Evolutionary conservation across 2,797 vertebrate genomes (phyloP).

Genomic region (Sebastolobus alascanus): DNA sequence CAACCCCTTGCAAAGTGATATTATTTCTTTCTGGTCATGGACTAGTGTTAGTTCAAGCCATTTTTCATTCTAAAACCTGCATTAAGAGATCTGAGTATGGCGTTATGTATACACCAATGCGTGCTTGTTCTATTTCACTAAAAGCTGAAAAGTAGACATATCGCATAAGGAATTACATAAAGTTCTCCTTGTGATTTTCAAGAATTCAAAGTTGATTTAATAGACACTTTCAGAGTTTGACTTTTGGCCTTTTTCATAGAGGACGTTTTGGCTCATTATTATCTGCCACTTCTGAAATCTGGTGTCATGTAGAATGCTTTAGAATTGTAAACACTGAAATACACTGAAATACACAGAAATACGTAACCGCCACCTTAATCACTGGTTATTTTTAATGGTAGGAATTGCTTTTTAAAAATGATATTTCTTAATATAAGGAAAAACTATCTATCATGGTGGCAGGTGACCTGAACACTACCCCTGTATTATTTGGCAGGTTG

Average conservation of each 20-base stretch:
- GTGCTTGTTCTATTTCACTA: not conserved
- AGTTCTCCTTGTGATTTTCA: not conserved
- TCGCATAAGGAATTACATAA: not conserved
- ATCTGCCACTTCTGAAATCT: no score
- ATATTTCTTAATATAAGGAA: no score
- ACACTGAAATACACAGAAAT: no score
- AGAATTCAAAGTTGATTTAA: conserved; percentile 1
- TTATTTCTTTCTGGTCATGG: not conserved
- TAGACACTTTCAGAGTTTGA: not conserved
- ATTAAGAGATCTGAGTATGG: not conserved
- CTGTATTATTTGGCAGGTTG: no score
- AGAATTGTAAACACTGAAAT: no score
- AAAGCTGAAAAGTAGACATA: not conserved
- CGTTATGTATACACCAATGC: not conserved
- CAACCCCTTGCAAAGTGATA: not conserved
- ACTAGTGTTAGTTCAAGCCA: not conserved
- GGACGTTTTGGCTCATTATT: not conserved
- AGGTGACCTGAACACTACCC: no score
- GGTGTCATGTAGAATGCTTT: no score
- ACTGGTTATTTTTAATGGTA: no score
- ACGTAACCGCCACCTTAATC: no score
- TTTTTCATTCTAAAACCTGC: not conserved
- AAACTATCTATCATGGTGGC: no score
- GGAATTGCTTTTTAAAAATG: no score
- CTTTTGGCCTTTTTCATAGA: not conserved